Base-by-base conservation (phyloP, 2,888 invertebrate species). In the Drosophila pegasa region DNA sequence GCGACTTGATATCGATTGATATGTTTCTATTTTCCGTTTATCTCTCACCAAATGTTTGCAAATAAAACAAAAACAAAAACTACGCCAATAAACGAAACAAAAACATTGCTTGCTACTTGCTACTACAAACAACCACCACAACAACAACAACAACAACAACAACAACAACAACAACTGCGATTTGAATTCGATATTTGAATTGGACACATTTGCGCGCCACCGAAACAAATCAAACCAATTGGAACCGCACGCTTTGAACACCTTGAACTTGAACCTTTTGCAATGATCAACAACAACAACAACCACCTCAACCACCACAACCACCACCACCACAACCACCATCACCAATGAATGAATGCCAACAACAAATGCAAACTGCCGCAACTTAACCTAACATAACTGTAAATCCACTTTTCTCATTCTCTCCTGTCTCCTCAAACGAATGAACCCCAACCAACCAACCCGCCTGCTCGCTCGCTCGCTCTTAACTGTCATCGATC, bases 71-170 rank as follows among this genome's bases (percentile, higher is more conserved):
- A 51, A 60, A 72, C 45, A 60, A 66, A 51, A 60, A 56, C 67
- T 73, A 68, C 54, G 63, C 71, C 54, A 52, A 54, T 41, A 59
- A 71, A 55, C 29, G 16, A 64, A 67, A 48, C 31, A 55, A 65
- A 47, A 56, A 77, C 57, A 71, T 72, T 85, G 86, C 88, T 81
- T 85, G 85, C 71, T n/a, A n/a, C 85, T 78, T 77, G 83, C 88
- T 67, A 79, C 82, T 51, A 80, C 69, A 68, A 75, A 65, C 25
- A 33, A 14, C 25, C 20, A 40, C 40, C 40, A 40, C 20, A 56
- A 66, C 64, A 55, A 71, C 64, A 75, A 65, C 27, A 47, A 31
- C 64, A 47, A 47, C 25, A 56, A 66, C 64, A 75, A 65, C 27
- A 47, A 31, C 64, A 47, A 47, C 25, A 56, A 66, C 64, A 60